phyloP scores from a whole-genome alignment of 2,113 vertebrate genomes.

The Dinomys branickii region DNA sequence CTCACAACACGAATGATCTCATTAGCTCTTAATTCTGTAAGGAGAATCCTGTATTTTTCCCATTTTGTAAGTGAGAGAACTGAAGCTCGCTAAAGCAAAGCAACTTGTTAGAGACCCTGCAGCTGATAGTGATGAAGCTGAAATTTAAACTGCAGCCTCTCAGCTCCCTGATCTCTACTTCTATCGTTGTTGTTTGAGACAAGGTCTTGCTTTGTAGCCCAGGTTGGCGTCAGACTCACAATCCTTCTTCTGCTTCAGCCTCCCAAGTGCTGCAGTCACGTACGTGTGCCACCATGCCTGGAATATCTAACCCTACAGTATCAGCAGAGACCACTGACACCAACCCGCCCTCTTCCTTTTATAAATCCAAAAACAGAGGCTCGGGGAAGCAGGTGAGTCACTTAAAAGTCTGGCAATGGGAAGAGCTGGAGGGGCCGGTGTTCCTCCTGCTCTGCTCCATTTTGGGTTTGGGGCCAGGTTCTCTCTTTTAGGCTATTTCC shows the following conservation, averaged over 20 bases:
- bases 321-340: conserved; percentile 45
- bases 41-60: not conserved
- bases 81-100: not conserved
- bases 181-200: not conserved
- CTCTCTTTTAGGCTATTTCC: not conserved
- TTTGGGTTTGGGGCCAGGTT: not conserved
- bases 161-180: not conserved
- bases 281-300: not conserved
- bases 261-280: not conserved
- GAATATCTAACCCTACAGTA: not conserved
- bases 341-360: not conserved
- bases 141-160: not conserved
- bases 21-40: not conserved
- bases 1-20: not conserved
- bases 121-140: not conserved
- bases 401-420: not conserved
- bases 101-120: not conserved
- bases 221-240: not conserved
- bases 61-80: not conserved
- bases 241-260: not conserved
- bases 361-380: conserved; percentile 44
- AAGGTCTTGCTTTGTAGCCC: not conserved
- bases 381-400: not conserved
- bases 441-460: not conserved
- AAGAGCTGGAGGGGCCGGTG: not conserved